These are phyloP conservation scores for Rhyacophila brunnea DNA, from an alignment of 1,140 invertebrate species.

Conservation along the genomic window DNA sequence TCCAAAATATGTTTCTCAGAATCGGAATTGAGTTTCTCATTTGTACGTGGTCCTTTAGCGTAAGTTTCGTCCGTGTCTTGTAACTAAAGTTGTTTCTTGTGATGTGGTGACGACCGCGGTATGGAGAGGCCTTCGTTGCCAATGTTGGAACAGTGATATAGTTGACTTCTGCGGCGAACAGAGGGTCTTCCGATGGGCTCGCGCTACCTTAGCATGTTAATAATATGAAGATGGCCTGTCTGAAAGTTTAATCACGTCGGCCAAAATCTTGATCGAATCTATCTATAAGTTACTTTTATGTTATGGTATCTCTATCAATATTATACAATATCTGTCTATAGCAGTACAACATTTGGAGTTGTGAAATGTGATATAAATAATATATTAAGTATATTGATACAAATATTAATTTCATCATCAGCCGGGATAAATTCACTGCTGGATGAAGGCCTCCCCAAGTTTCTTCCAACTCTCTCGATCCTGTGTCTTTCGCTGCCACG, in stretches of 20 bases:
- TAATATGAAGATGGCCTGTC: too few species aligned
- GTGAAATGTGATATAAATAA: too few species aligned
- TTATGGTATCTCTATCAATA: too few species aligned
- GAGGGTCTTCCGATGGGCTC: not conserved
- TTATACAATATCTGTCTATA: too few species aligned
- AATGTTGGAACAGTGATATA: slow-evolving; percentile 28
- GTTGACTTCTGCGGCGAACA: slow-evolving; percentile 16
- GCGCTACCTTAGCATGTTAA: too few species aligned
- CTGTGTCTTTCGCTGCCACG: too few species aligned
- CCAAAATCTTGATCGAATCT: not conserved
- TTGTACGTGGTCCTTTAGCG: slow-evolving; percentile 32
- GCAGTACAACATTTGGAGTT: too few species aligned
- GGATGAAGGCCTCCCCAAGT: too few species aligned
- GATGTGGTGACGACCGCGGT: slow-evolving; percentile 25
- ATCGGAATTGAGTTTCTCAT: slow-evolving; percentile 34
- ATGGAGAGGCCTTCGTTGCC: not conserved
- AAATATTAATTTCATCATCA: too few species aligned
- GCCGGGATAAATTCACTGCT: too few species aligned
- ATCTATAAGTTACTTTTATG: not conserved
- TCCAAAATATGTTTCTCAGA: slow-evolving; percentile 27
- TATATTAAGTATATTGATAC: too few species aligned
- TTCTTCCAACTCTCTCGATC: too few species aligned
- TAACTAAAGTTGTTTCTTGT: slow-evolving; percentile 29
- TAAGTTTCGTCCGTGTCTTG: slow-evolving; percentile 28
- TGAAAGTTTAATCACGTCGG: not conserved